Percentiles rank a stretch among this genome's conserved stretches.
Evolutionary conservation across 2,888 invertebrate species (phyloP).

Genomic region (Ptychoptera contaminata): DNA sequence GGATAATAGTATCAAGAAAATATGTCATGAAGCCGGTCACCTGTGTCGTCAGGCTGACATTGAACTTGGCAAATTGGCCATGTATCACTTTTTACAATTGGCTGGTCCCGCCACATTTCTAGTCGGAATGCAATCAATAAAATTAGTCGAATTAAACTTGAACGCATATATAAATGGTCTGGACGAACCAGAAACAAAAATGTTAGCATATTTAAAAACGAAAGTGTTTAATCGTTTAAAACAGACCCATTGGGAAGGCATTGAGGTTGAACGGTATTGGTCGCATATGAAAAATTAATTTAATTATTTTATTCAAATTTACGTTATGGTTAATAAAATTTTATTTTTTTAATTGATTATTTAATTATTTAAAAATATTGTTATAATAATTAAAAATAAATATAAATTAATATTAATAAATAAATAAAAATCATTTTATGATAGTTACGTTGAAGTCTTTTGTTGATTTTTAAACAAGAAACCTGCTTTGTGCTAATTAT

Average conservation of each 20-base stretch:
- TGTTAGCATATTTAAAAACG: constrained; percentile 43
- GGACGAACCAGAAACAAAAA: constrained; percentile 43
- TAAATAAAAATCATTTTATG: no score
- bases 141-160: constrained; percentile 46
- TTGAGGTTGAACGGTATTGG: constrained; percentile 39
- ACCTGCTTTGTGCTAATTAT: no score
- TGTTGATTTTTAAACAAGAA: no score
- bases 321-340: no score
- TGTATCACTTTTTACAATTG: constrained; percentile 46
- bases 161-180: constrained; percentile 46
- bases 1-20: constrained; percentile 39
- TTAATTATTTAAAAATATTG: no score
- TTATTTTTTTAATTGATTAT: no score
- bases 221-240: constrained; percentile 38
- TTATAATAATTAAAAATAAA: no score
- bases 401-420: no score
- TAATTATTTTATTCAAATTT: no score
- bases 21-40: constrained; percentile 43
- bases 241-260: constrained; percentile 45
- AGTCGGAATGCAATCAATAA: constrained; percentile 56
- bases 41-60: constrained; percentile 48
- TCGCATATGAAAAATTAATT: constrained; percentile 14
- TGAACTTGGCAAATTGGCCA: constrained; percentile 56
- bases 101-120: constrained; percentile 51
- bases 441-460: no score